phyloP scores from a whole-genome alignment of 1,140 invertebrate genomes.

The Chironomus striatipennis region DNA sequence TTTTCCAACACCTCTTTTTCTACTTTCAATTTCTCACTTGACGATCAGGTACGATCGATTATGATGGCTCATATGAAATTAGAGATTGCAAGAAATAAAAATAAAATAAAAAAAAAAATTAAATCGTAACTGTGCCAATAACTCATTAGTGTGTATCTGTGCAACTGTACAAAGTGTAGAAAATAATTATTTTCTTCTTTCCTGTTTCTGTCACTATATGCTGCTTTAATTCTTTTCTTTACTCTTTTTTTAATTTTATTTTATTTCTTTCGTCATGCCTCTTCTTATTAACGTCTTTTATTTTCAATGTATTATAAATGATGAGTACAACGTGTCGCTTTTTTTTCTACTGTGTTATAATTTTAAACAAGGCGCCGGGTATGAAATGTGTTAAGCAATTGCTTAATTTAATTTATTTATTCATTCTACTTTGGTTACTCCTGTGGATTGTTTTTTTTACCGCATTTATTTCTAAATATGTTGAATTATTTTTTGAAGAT shows the following conservation, averaged over 20 bases:
- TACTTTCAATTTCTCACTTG: no score
- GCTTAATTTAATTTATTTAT: constrained; percentile 15
- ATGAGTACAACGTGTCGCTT: constrained; percentile 21
- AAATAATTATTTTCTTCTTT: neutral
- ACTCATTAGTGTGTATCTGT: constrained; percentile 20
- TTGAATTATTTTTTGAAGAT: neutral
- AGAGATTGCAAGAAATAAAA: no score
- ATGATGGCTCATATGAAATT: no score
- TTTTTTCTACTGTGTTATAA: neutral
- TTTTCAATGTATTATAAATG: neutral
- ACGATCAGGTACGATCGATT: no score
- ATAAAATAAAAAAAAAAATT: no score
- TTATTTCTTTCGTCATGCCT: no score
- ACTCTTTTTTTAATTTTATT: neutral
- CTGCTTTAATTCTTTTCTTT: neutral
- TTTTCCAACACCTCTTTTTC: no score
- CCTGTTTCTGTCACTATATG: neutral
- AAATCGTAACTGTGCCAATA: constrained; percentile 16
- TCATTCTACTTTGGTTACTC: neutral
- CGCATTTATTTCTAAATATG: no score
- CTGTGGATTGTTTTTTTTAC: neutral
- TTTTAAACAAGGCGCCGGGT: constrained; percentile 21
- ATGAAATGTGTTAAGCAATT: neutral
- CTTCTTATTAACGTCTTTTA: no score
- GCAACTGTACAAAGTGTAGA: neutral